These are phyloP conservation scores for Pseudomyrmex gracilis DNA, from an alignment of 1,140 invertebrate species.

Conservation along the genomic window DNA sequence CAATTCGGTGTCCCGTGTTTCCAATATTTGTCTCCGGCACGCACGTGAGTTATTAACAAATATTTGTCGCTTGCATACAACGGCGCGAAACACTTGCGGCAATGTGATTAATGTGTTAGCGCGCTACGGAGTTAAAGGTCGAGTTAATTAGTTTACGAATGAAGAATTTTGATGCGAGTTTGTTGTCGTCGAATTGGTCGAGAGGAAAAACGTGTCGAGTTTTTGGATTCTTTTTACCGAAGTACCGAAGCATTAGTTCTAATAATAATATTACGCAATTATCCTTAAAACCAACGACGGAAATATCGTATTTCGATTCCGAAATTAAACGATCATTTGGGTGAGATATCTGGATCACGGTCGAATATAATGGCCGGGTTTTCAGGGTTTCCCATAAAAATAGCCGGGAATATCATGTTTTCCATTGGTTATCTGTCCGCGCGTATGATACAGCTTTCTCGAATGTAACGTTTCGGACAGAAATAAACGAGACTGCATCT, in stretches of 20 bases:
- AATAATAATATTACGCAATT: not conserved
- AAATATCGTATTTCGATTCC: conserved; percentile 9
- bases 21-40: not conserved
- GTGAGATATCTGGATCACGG: conserved; percentile 41
- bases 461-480: conserved; percentile 17
- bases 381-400: conserved; percentile 58
- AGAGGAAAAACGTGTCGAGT: not conserved
- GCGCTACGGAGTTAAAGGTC: not conserved
- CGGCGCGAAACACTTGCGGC: conserved; percentile 1
- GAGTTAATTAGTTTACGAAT: conserved; percentile 27
- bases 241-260: not conserved
- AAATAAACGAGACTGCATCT: conserved; percentile 25
- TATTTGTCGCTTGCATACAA: not conserved
- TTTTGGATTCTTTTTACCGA: conserved; percentile 3
- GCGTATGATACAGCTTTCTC: not conserved
- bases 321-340: conserved; percentile 2
- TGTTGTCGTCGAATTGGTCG: not conserved
- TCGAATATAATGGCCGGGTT: conserved; percentile 18
- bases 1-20: conserved; percentile 25
- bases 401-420: not conserved
- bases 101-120: not conserved
- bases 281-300: not conserved
- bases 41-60: conserved; percentile 39
- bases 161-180: not conserved
- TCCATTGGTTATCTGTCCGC: not conserved